These are phyloP conservation scores for Bombus balteatus DNA, from an alignment of 1,140 invertebrate genomes.

Conservation along the genomic window DNA sequence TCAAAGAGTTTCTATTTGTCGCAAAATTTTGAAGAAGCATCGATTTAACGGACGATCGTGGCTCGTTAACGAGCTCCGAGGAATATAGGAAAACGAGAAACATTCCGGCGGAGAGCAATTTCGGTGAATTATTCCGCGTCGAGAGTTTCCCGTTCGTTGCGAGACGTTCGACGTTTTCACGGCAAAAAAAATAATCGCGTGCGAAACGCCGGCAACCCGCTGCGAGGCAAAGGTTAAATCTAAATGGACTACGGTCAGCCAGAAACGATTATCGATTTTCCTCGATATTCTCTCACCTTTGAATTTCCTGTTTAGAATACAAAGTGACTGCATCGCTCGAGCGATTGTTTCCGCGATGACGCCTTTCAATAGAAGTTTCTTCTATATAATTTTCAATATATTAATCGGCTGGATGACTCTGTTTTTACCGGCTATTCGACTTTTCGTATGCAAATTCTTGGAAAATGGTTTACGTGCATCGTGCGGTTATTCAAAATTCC, in stretches of 20 bases:
- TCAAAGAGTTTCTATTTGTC: not conserved
- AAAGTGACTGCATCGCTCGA: not conserved
- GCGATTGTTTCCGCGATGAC: not conserved
- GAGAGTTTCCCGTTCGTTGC: no score
- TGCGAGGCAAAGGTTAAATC: not conserved
- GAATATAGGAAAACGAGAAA: not conserved
- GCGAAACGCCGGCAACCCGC: not conserved
- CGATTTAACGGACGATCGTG: not conserved
- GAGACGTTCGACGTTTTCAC: not conserved
- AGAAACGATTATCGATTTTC: constrained; percentile 20
- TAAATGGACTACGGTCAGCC: constrained; percentile 10
- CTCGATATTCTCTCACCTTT: constrained; percentile 3
- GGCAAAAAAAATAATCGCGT: not conserved
- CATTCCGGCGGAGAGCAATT: not conserved
- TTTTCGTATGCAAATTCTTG: not conserved
- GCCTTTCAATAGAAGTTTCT: not conserved
- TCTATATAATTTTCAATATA: constrained; percentile 7
- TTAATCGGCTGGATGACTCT: not conserved
- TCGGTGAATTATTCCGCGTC: constrained; percentile 5
- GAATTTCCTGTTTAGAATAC: constrained; percentile 1
- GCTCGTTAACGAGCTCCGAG: not conserved
- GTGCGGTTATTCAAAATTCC: not conserved
- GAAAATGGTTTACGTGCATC: not conserved
- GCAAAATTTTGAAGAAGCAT: not conserved
- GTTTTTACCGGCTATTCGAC: not conserved